A percentile compares a stretch with the other conserved stretches of the same genome.
phyloP scores from a whole-genome alignment of 2,797 vertebrate species.

The Clarias pachynema region DNA sequence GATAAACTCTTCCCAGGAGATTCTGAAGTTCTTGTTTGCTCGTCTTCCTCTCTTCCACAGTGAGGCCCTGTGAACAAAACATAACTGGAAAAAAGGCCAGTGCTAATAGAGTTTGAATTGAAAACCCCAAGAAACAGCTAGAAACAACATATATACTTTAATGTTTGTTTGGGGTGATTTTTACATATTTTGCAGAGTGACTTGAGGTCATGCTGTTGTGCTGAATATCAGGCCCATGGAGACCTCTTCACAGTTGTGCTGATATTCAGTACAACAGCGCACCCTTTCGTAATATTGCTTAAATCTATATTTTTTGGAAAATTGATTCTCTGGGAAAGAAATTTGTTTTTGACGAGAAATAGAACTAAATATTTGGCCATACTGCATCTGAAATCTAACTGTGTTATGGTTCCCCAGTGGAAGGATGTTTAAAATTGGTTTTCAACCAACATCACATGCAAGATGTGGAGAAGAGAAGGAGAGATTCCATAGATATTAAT shows the following conservation, averaged over 20 bases:
- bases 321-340: not conserved
- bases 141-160: not conserved
- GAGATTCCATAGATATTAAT: not conserved
- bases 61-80: constrained; percentile 69
- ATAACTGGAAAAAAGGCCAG: not conserved
- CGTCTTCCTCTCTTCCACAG: constrained; percentile 70
- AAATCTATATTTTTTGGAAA: not conserved
- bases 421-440: not conserved
- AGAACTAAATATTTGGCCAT: not conserved
- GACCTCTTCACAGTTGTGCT: not conserved
- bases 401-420: not conserved
- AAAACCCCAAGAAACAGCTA: not conserved
- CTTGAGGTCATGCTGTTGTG: no score
- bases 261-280: not conserved
- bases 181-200: no score
- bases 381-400: not conserved
- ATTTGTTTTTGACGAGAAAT: not conserved
- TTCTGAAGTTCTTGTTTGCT: constrained; percentile 76
- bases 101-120: not conserved
- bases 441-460: not conserved
- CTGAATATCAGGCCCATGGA: not conserved
- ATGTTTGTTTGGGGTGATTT: no score
- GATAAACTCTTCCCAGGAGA: constrained; percentile 85
- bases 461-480: not conserved
- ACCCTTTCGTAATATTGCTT: no score